Conservation (phyloP, 1,140 invertebrate genomes). For the Dendroctonus ponderosae region DNA sequence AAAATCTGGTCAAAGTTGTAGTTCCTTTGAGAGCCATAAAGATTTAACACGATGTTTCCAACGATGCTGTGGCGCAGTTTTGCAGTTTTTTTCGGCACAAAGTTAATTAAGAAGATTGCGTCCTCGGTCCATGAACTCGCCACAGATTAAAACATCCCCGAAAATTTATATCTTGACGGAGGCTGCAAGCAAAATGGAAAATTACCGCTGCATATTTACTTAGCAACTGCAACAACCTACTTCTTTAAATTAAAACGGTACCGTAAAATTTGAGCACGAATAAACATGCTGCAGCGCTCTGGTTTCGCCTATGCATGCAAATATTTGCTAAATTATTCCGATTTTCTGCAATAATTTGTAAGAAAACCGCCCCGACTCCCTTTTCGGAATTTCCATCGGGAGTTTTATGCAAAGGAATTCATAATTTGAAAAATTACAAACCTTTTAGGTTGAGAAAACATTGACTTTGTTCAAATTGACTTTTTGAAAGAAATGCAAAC, state of each 20-base stretch:
- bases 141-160: constrained; percentile 6
- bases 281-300: constrained; percentile 20
- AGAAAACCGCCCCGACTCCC: constrained; percentile 9
- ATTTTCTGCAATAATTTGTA: constrained; percentile 23
- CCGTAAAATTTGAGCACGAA: constrained; percentile 27
- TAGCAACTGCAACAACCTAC: constrained; percentile 24
- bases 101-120: constrained; percentile 3
- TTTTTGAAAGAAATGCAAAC: too few species aligned
- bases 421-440: too few species aligned
- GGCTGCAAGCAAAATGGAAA: not conserved
- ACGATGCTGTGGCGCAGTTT: too few species aligned
- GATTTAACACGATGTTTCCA: too few species aligned
- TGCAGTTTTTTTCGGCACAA: not conserved
- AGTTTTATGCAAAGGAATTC: too few species aligned
- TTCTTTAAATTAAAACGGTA: constrained; percentile 29
- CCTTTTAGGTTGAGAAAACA: too few species aligned
- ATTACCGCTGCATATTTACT: constrained; percentile 20
- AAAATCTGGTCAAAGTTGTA: too few species aligned
- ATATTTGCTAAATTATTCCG: constrained; percentile 32
- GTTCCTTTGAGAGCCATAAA: too few species aligned
- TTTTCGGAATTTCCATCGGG: constrained; percentile 15
- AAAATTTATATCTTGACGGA: constrained; percentile 6
- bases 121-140: constrained; percentile 1
- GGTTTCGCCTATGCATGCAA: constrained; percentile 27
- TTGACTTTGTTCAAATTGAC: too few species aligned